phyloP scores from a whole-genome alignment of 2,113 vertebrate genomes.

The Emydura subglobosa region DNA sequence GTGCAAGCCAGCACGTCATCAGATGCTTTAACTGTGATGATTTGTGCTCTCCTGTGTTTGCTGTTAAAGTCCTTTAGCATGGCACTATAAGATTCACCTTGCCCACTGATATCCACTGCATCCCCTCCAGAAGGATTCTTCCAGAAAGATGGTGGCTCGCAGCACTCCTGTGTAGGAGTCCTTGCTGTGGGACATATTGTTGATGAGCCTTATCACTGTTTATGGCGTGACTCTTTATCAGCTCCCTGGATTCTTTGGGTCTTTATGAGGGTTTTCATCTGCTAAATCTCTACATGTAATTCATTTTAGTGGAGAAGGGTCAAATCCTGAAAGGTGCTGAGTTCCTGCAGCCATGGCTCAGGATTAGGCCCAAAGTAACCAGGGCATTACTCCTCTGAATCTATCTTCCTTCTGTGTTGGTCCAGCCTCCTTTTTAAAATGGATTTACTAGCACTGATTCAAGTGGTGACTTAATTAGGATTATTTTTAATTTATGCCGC shows the following conservation, averaged over 20 bases:
- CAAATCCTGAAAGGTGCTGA: neutral
- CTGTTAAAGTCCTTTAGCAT: neutral
- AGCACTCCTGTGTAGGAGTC: neutral
- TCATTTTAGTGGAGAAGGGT: neutral
- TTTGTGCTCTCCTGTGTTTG: neutral
- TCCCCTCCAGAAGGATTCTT: too few species aligned
- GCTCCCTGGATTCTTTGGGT: neutral
- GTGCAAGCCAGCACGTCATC: neutral
- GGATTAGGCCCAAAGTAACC: neutral
- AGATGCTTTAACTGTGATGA: neutral
- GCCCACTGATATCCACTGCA: neutral
- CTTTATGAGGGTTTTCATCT: neutral
- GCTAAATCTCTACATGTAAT: neutral
- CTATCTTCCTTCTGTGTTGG: neutral
- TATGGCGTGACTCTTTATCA: neutral
- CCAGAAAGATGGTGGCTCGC: neutral
- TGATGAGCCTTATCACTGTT: neutral
- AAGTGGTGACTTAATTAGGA: neutral
- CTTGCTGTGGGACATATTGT: neutral
- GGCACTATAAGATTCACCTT: neutral
- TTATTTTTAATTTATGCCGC: conserved; percentile 6
- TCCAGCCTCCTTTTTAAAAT: neutral
- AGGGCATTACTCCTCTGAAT: neutral
- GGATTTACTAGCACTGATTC: neutral
- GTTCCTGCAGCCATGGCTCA: neutral